These are phyloP conservation scores for Labeo calbasu DNA, from an alignment of 2,797 vertebrate species.

Conservation along the genomic window DNA sequence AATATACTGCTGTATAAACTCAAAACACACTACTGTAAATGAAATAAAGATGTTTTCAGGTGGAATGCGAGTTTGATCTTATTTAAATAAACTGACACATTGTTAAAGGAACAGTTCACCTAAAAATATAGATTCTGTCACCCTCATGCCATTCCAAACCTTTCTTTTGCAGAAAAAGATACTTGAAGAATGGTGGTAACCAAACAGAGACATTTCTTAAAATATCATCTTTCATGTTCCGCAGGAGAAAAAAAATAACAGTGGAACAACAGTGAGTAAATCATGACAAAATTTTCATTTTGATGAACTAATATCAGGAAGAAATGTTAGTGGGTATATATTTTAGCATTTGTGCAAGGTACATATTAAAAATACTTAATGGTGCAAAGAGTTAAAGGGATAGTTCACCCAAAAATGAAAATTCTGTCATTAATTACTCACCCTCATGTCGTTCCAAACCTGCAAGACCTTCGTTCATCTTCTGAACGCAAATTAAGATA, in stretches of 20 bases:
- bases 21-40: constrained; percentile 61
- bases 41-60: constrained; percentile 80
- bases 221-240: not conserved
- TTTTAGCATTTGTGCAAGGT: not conserved
- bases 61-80: constrained; percentile 55
- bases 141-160: not conserved
- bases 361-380: not conserved
- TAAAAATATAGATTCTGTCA: not conserved
- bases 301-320: not conserved
- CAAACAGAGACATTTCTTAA: not conserved
- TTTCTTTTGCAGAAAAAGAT: not conserved
- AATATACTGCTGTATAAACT: constrained; percentile 71
- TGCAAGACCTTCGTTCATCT: not conserved
- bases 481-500: too few species aligned
- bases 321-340: not conserved
- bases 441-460: not conserved
- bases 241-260: not conserved
- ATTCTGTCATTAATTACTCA: not conserved
- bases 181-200: not conserved
- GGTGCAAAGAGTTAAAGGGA: too few species aligned
- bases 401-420: too few species aligned
- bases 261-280: not conserved
- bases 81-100: constrained; percentile 18
- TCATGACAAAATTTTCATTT: not conserved
- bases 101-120: not conserved